Evolutionary conservation across 2,888 invertebrate genomes (phyloP).

Genomic region (Drosophila cognata): DNA sequence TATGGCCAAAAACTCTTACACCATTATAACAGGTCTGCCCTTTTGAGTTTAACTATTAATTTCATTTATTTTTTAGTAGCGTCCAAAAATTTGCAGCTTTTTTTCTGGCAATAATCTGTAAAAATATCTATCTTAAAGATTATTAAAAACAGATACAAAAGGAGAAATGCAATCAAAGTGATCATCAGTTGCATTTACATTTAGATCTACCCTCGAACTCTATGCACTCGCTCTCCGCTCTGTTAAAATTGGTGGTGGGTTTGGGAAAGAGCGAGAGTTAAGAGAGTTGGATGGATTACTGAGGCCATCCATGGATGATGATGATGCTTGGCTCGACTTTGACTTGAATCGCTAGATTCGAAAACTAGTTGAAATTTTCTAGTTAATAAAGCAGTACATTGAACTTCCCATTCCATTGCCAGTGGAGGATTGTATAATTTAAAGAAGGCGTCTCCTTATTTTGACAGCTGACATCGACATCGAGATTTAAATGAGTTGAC

Average conservation of each 20-base stretch:
- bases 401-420: slow-evolving; percentile 41
- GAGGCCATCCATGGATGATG: slow-evolving; percentile 6
- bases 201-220: slow-evolving; percentile 12
- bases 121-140: neutral
- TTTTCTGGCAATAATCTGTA: neutral
- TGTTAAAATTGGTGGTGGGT: slow-evolving; percentile 44
- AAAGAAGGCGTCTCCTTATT: slow-evolving; percentile 67
- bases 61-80: neutral
- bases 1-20: neutral
- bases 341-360: slow-evolving; percentile 23
- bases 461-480: slow-evolving; percentile 64
- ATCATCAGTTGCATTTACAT: neutral
- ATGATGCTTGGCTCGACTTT: slow-evolving; percentile 26
- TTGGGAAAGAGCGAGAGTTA: slow-evolving; percentile 15
- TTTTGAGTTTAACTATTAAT: neutral
- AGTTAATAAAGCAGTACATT: slow-evolving; percentile 56
- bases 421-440: slow-evolving; percentile 21
- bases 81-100: neutral
- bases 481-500: slow-evolving; percentile 43
- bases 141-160: neutral
- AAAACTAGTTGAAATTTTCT: slow-evolving; percentile 19
- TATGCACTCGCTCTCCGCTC: slow-evolving; percentile 19
- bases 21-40: neutral
- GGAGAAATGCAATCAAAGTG: neutral
- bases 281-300: slow-evolving; percentile 14